Conservation (phyloP, 2,113 vertebrate species). For the Hemiprocne comata region DNA sequence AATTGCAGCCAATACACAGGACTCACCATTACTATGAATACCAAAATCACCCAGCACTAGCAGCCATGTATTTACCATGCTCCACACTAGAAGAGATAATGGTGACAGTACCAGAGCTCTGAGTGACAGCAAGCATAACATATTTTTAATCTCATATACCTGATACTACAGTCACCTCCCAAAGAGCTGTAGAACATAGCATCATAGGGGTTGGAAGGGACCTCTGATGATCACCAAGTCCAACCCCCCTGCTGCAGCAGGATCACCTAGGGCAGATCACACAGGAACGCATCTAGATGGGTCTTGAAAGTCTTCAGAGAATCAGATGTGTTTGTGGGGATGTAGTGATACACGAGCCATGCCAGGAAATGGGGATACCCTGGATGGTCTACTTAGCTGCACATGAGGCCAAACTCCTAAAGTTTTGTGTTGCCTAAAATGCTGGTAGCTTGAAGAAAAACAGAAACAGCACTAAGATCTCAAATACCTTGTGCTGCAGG, state of each 20-base stretch:
- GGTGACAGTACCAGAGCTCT: not conserved
- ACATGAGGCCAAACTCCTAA: not conserved
- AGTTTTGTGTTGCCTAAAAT: not conserved
- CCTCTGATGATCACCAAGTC: too few species aligned
- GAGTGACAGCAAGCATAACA: not conserved
- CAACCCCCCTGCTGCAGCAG: too few species aligned
- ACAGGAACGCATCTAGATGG: too few species aligned
- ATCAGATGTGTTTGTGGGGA: not conserved
- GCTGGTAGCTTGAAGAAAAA: not conserved
- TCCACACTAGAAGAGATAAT: not conserved
- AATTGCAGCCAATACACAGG: too few species aligned
- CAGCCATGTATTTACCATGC: too few species aligned
- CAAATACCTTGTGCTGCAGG: not conserved
- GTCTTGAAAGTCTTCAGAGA: too few species aligned
- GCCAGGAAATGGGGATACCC: not conserved
- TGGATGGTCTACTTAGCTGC: not conserved
- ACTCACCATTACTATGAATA: too few species aligned
- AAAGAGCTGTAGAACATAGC: not conserved
- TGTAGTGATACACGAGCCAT: not conserved
- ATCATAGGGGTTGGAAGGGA: too few species aligned
- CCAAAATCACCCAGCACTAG: too few species aligned
- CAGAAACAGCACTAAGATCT: not conserved
- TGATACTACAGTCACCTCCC: not conserved
- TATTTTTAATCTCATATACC: not conserved
- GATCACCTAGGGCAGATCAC: too few species aligned